These are phyloP conservation scores for Drosophila lowei DNA, from an alignment of 1,140 invertebrate species.

Conservation along the genomic window DNA sequence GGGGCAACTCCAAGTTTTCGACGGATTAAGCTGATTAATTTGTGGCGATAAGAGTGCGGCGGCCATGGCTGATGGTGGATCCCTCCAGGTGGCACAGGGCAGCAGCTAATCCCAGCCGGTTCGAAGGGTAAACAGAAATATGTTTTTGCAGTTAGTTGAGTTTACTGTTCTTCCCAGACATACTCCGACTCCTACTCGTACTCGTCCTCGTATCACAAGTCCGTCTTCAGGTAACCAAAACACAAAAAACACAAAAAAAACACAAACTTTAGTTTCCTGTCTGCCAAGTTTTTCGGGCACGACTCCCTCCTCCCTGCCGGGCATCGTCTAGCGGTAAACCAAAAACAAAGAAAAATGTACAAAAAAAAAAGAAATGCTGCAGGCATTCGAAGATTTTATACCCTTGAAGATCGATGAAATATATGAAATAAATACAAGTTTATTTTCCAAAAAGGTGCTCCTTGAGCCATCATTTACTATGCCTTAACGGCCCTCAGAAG, in stretches of 20 bases:
- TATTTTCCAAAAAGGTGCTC: background rate
- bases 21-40: constrained; percentile 82
- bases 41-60: constrained; percentile 74
- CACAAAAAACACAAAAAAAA: constrained; percentile 14
- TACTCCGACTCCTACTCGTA: background rate
- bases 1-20: constrained; percentile 62
- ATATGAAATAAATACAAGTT: no score
- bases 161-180: constrained; percentile 2
- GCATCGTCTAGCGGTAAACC: constrained; percentile 53
- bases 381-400: no score
- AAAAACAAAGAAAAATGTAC: constrained; percentile 12
- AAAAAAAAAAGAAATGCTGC: no score
- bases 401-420: background rate
- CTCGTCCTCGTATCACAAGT: constrained; percentile 57
- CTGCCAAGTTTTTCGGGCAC: constrained; percentile 68
- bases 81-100: background rate
- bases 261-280: constrained; percentile 74
- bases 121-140: constrained; percentile 79
- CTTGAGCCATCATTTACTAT: no score
- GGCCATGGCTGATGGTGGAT: constrained; percentile 38
- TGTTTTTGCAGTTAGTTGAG: constrained; percentile 64
- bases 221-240: constrained; percentile 47
- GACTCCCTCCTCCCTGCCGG: constrained; percentile 12
- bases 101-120: constrained; percentile 65
- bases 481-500: no score